These are phyloP conservation scores for Netelia fuscicornis DNA, from an alignment of 2,888 invertebrate species.

Conservation along the genomic window DNA sequence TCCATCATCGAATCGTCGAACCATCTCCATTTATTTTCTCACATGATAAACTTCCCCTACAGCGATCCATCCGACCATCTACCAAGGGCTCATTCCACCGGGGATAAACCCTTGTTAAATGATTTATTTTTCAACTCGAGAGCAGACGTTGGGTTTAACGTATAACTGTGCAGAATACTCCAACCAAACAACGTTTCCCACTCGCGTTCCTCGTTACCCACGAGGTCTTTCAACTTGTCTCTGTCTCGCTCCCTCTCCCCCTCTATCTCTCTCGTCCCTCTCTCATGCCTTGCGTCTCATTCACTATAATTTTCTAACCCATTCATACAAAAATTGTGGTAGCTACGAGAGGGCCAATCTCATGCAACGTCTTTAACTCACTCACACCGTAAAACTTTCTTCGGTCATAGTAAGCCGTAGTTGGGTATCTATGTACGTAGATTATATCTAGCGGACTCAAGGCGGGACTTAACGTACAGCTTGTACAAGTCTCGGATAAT, in stretches of 20 bases:
- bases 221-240: conserved; percentile 52
- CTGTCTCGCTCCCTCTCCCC: conserved; percentile 29
- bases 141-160: background rate
- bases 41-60: conserved; percentile 30
- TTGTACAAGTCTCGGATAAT: conserved; percentile 36
- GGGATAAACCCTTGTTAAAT: conserved; percentile 55
- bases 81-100: conserved; percentile 22
- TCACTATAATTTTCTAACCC: conserved; percentile 71
- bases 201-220: conserved; percentile 32
- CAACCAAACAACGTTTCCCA: conserved; percentile 28
- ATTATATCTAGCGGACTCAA: conserved; percentile 11
- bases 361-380: conserved; percentile 18
- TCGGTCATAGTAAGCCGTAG: background rate
- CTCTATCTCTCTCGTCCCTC: conserved; percentile 21
- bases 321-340: conserved; percentile 51
- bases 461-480: conserved; percentile 27
- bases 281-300: conserved; percentile 43
- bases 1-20: background rate
- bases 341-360: conserved; percentile 27
- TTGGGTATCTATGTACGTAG: background rate
- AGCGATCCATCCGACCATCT: conserved; percentile 18
- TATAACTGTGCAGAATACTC: background rate
- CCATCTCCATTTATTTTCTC: conserved; percentile 12
- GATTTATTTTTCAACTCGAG: conserved; percentile 32
- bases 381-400: conserved; percentile 17